Evolutionary conservation across 2,797 vertebrate genomes (phyloP), one percentile per base, ranked within the genome.

Genomic region (Chaunax sp.): DNA sequence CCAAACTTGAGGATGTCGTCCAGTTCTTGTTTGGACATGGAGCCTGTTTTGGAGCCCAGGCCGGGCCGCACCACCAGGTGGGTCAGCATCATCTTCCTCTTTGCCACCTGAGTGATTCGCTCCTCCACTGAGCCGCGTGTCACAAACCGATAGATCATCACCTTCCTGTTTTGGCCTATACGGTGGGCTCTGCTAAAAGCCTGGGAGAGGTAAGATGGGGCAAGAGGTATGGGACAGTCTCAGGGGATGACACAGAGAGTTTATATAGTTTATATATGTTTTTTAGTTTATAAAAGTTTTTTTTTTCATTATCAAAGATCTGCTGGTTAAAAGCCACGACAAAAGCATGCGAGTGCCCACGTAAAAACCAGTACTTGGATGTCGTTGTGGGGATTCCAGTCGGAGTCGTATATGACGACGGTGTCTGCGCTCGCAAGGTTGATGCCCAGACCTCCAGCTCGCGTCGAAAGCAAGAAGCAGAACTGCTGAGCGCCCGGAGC

Each of bases 41-140:
- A 99, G 23, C 98, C 97, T 0, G 97, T 97, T 92, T 99, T 99
- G 76, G 98, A 99, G 81, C 98, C 98, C 0, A 99, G 93, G 49
- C 98, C 98, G 0, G 98, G 98, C 11, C 98, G 94, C 18, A 99
- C 98, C 53, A 99, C 98, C 55, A 99, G 90, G 81, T 99, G 98
- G 0, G 98, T 99, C 72, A 99, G 90, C 98, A 99, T 99, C 98
- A 99, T 99, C 92, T 99, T 99, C 88, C 97, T 95, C 72, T 99
- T 99, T 28, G 98, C 98, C 83, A 99, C 98, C 90, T 99, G 97
- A 6, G 98, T 99, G 90, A 99, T 99, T 38, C 98, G 93, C 85
- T 99, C 98, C 85, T 99, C 98, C 41, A 99, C 97, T 0, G 96
- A 98, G 40, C 97, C 97, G 15, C 98, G 92, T 0, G 98, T 99